phyloP scores from a whole-genome alignment of 2,797 vertebrate species.

The Sebastes hopkinsi region DNA sequence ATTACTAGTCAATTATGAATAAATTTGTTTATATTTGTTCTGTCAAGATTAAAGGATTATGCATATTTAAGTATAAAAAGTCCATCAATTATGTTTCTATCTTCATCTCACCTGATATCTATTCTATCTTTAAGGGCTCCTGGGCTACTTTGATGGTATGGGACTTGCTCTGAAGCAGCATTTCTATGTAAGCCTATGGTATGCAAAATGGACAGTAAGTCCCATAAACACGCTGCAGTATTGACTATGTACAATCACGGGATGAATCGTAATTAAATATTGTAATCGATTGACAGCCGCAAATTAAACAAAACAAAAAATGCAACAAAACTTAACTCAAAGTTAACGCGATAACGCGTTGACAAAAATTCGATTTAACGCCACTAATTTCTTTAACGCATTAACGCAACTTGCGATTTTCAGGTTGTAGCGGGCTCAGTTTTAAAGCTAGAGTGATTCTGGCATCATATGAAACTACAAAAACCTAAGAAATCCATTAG shows the following conservation, averaged over 20 bases:
- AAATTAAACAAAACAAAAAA: too few relatives aligned
- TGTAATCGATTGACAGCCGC: too few relatives aligned
- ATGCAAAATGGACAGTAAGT: slow-evolving; percentile 6
- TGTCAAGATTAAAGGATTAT: slow-evolving; percentile 5
- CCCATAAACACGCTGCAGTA: not conserved
- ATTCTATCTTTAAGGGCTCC: not conserved
- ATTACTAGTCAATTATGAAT: slow-evolving; percentile 1
- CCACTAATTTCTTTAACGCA: not conserved
- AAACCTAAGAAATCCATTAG: too few relatives aligned
- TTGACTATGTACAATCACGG: not conserved
- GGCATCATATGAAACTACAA: not conserved
- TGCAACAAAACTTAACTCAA: too few relatives aligned
- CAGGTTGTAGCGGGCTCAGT: not conserved
- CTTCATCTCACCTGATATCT: not conserved
- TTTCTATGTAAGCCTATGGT: not conserved
- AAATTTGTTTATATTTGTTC: not conserved
- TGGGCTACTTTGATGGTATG: slow-evolving; percentile 1
- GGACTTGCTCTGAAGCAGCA: not conserved
- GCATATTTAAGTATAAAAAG: not conserved
- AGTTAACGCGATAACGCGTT: too few relatives aligned
- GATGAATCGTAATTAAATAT: not conserved
- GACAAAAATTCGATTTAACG: not conserved
- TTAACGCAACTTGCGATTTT: not conserved
- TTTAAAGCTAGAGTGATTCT: not conserved
- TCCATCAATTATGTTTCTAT: slow-evolving; percentile 1